Conservation (phyloP, 2,888 invertebrate genomes). For the Tromatobia lineatoria region DNA sequence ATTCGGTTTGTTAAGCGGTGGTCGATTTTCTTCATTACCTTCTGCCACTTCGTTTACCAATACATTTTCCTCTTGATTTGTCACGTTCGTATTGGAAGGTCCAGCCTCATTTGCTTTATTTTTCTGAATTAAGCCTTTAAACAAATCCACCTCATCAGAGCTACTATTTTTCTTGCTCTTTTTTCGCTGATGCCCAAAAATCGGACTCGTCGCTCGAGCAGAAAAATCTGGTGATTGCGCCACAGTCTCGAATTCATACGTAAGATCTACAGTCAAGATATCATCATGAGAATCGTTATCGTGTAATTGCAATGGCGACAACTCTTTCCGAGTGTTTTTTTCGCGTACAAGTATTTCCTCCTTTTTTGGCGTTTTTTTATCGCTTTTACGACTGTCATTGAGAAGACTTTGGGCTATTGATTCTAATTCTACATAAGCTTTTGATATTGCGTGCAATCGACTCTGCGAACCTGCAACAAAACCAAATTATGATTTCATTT, state of each 20-base stretch:
- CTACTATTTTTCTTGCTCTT: not conserved
- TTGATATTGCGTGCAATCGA: conserved; percentile 39
- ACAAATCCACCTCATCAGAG: not conserved
- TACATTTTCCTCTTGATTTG: not conserved
- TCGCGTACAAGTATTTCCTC: not conserved
- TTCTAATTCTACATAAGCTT: conserved; percentile 53
- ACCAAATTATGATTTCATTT: not conserved
- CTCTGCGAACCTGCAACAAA: conserved; percentile 48
- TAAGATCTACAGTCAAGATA: conserved; percentile 52
- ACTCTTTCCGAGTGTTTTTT: not conserved
- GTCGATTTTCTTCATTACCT: conserved; percentile 48
- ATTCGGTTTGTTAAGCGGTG: conserved; percentile 5
- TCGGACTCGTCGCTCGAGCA: conserved; percentile 3
- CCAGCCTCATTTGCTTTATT: not conserved
- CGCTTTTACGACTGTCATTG: conserved; percentile 9
- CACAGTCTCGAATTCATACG: not conserved
- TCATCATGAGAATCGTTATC: not conserved
- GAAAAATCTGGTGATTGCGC: not conserved
- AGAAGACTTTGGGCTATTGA: conserved; percentile 20
- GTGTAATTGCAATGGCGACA: not conserved
- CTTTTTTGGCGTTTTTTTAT: not conserved
- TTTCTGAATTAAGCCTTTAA: not conserved
- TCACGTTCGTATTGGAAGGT: not conserved
- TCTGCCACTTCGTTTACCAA: not conserved
- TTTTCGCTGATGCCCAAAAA: not conserved